Conservation (phyloP, 2,113 vertebrate species). For the Puffinus mauretanicus region DNA sequence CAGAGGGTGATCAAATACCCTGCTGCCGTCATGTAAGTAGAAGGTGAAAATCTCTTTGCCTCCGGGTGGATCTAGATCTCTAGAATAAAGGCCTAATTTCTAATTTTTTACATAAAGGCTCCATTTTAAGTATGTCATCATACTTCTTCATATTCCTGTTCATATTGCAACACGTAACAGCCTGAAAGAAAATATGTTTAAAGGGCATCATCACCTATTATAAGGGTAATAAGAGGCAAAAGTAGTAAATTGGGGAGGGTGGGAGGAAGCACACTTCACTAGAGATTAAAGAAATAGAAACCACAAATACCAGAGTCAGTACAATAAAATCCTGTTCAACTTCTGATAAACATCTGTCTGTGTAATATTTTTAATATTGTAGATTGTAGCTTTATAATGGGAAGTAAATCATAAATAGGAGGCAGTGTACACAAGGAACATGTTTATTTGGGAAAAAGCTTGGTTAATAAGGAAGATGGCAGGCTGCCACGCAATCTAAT, state of each 20-base stretch:
- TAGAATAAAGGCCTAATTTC: not conserved
- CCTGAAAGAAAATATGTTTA: not conserved
- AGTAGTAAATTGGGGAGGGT: not conserved
- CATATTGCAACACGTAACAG: not conserved
- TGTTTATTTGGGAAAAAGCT: constrained; percentile 56
- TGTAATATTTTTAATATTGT: constrained; percentile 54
- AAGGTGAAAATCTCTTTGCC: not conserved
- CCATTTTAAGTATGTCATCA: not conserved
- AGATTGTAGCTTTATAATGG: constrained; percentile 41
- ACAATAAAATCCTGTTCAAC: constrained; percentile 48
- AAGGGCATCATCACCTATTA: not conserved
- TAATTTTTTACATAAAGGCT: not conserved
- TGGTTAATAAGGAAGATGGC: constrained; percentile 61
- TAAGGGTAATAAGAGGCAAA: not conserved
- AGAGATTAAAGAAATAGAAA: constrained; percentile 45
- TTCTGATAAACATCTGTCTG: constrained; percentile 59
- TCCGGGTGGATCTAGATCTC: not conserved
- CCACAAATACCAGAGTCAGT: constrained; percentile 33
- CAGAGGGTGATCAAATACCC: constrained; percentile 20
- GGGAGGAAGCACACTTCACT: not conserved
- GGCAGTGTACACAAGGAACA: constrained; percentile 22
- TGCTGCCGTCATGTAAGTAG: not conserved
- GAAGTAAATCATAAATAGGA: constrained; percentile 43
- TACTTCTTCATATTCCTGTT: not conserved
- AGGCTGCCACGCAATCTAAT: constrained; percentile 37